These are phyloP conservation scores for Gracilinanus agilis DNA, from an alignment of 2,113 vertebrate genomes.

Conservation along the genomic window DNA sequence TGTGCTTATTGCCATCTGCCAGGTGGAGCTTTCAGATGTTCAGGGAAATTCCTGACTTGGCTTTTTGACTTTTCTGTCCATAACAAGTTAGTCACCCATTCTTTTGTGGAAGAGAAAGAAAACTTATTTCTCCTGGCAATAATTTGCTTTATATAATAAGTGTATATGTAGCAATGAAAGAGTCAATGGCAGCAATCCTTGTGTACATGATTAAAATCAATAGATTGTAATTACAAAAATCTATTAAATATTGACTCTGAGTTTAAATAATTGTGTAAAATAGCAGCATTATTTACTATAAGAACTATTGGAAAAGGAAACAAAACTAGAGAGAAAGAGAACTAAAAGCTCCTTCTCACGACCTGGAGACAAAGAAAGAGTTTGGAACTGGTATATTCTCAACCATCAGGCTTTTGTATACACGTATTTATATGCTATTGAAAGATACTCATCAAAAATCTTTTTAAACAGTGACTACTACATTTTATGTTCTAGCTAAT, in stretches of 20 bases:
- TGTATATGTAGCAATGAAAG: not conserved
- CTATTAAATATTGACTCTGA: not conserved
- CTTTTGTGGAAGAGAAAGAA: not conserved
- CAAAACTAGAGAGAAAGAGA: not conserved
- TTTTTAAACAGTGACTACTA: not conserved
- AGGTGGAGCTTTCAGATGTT: not conserved
- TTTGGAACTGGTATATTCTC: not conserved
- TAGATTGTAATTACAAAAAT: not conserved
- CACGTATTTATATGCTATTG: not conserved
- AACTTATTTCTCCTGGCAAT: not conserved
- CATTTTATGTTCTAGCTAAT: not conserved
- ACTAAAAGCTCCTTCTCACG: not conserved
- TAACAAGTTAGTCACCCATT: accelerated
- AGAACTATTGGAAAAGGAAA: accelerated
- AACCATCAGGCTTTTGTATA: not conserved
- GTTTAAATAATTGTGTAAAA: not conserved
- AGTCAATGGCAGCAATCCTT: not conserved
- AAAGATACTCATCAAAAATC: not conserved
- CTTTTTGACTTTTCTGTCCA: not conserved
- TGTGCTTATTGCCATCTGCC: not conserved
- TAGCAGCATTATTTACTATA: not conserved
- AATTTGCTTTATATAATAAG: not conserved
- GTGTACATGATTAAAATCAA: not conserved
- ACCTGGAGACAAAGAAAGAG: not conserved
- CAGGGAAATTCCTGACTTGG: not conserved